Base-by-base conservation (phyloP, 1,140 invertebrate genomes). In the Cheumatopsyche charites region DNA sequence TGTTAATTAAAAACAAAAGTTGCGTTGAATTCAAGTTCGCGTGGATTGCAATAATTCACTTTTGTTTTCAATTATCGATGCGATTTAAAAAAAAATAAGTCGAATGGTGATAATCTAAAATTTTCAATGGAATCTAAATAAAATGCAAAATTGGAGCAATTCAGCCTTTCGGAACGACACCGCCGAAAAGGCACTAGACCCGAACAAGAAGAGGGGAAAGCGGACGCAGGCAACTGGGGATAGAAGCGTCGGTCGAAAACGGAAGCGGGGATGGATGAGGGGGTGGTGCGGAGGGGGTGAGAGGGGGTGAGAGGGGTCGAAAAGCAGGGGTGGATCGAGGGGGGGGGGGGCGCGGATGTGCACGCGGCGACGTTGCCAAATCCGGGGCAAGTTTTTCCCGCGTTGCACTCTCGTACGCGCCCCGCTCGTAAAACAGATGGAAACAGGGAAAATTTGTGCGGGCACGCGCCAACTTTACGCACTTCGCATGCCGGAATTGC, bases 361-460 rank as follows among this genome's bases (percentile, higher is more conserved):
- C 74, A 75, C 41, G 74, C 70, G 71, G 74, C 74, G 68, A 71
- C 74, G 74, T 72, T 72, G 74, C 73, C 73, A 72, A 75, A 72
- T 69, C 36, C 71, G 66, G 9, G 23, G 6, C 47, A 71, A 70
- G 62, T 71, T 75, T 74, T 75, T 75, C 25, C 41, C 49, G 55
- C 55, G 49, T 21, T 58, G 55, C 55, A 58, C 23, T 58, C 55
- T 11, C 23, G 55, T 19, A 58, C 55, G 55, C 55, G 13, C 49
- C 49, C 19, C 49, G 49, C 15, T 17, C 55, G 55, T 58, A 25
- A 58, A 23, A n/a, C 21, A n/a, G 21, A 58, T 58, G 55, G 55
- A 23, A 58, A 58, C 23, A 13, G 21, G 19, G 55, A 25, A 58
- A 58, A 58, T 58, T 58, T 52, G 47, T 52, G 9, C 55, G 12